Percentiles rank a stretch among this genome's conserved stretches.
These are phyloP conservation scores for Syrrhaptes paradoxus DNA, from an alignment of 2,113 vertebrate genomes.

Conservation along the genomic window DNA sequence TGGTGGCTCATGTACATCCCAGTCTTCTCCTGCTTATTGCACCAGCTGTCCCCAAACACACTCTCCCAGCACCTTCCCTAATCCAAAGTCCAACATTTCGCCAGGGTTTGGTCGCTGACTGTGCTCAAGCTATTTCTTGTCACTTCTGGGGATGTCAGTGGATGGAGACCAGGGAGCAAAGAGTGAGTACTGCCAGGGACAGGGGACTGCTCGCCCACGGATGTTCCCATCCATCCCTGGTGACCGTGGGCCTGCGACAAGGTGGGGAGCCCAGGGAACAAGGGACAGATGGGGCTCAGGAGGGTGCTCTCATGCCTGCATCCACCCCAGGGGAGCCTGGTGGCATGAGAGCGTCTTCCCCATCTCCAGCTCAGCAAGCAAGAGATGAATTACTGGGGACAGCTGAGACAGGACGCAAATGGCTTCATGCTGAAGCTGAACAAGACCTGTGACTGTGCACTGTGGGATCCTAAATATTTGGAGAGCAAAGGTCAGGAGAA, in stretches of 20 bases:
- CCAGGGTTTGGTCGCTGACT: neutral
- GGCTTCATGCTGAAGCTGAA: slow-evolving; percentile 46
- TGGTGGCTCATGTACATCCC: neutral
- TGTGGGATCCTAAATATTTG: slow-evolving; percentile 75
- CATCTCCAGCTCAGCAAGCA: neutral
- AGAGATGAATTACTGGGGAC: slow-evolving; percentile 71
- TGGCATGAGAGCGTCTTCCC: neutral
- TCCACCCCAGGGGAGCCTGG: neutral
- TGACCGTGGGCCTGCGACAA: neutral
- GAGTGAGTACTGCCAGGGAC: neutral
- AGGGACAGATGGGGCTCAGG: neutral
- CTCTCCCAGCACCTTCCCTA: neutral
- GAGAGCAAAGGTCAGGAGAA: slow-evolving; percentile 75
- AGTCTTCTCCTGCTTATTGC: neutral
- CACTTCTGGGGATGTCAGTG: too few species aligned
- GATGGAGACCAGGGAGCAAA: neutral
- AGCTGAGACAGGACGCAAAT: slow-evolving; percentile 74
- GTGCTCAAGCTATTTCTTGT: neutral
- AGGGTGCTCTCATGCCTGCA: neutral
- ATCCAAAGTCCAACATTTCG: neutral
- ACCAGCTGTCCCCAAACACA: rapidly evolving
- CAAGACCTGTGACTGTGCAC: slow-evolving; percentile 52
- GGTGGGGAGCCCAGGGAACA: rapidly evolving
- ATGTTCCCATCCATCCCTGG: neutral
- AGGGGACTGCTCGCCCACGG: neutral